Evolutionary conservation across 2,797 vertebrate species (phyloP), one percentile per base, ranked within the genome.

Genomic region (Telmatherina bonti): DNA sequence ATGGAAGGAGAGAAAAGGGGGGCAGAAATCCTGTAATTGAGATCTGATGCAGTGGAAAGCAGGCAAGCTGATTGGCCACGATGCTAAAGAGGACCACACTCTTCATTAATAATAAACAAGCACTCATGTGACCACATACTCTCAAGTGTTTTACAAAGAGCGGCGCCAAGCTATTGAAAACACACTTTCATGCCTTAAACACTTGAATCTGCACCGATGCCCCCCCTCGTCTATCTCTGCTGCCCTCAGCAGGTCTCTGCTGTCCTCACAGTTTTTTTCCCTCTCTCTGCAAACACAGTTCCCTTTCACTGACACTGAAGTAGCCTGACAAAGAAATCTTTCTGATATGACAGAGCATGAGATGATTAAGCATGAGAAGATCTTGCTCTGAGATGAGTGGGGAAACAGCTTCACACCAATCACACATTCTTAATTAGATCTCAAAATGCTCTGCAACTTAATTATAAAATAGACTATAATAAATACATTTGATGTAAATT

Each of bases 21-120:
- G 43, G 49, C 2, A 56, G 11, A 70, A 70, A 70, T 58, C 59
- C n/a, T 79, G 60, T 69, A 81, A 77, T 55, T 68, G 56, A 71
- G 73, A 85, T 33, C 59, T 56, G 56, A 74, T 72, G 65, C 57
- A 70, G 62, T 43, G 65, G 54, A 63, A 80, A 72, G 57, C 57
- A 67, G 58, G 57, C 8, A 12, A 71, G 71, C 59, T 62, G 67
- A 85, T 55, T 74, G 60, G 66, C 58, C 55, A 18, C 54, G 27
- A 93, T 93, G 92, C 86, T 75, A 81, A 83, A 81, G 66, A 62
- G 36, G 38, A 76, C 22, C 29, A 27, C 20, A 15, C 3, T 72
- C n/a, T 56, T 57, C 56, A 78, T 73, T 68, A 67, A 49, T 74
- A 67, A 83, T 56, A 79, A 71, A 78, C 58, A 70, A 49, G 47